These are phyloP conservation scores for Sprattus sprattus DNA, from an alignment of 2,113 vertebrate genomes.

Conservation along the genomic window DNA sequence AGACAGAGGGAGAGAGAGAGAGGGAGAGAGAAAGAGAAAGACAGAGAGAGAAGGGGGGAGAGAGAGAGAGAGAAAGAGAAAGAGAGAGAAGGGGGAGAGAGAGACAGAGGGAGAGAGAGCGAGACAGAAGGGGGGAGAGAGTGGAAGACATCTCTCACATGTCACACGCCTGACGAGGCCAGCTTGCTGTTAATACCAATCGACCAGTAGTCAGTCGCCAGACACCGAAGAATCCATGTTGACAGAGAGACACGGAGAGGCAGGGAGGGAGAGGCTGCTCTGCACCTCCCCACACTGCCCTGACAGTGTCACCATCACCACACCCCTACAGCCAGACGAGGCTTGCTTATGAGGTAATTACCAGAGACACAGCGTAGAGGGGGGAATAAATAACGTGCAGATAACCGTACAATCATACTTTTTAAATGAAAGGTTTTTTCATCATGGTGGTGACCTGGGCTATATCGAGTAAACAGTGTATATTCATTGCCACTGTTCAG, in stretches of 20 bases:
- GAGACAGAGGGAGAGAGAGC: not conserved
- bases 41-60: not conserved
- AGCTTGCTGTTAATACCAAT: not conserved
- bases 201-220: not conserved
- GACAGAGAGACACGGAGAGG: conserved; percentile 64
- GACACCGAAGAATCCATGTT: conserved; percentile 54
- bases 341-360: conserved; percentile 51
- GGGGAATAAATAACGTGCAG: too few relatives aligned
- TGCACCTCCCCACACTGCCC: conserved; percentile 69
- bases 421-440: too few relatives aligned
- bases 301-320: conserved; percentile 61
- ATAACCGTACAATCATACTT: too few relatives aligned
- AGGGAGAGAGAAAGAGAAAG: not conserved
- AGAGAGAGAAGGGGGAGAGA: not conserved
- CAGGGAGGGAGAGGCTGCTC: conserved; percentile 53
- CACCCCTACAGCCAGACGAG: conserved; percentile 64
- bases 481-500: too few relatives aligned
- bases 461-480: too few relatives aligned
- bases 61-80: not conserved
- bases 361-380: not conserved
- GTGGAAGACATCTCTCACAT: not conserved
- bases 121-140: not conserved
- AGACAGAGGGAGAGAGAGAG: not conserved
- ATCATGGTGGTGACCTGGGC: not conserved
- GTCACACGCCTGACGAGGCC: not conserved